Conservation (phyloP, 2,797 vertebrate genomes). For the Macrochelys suwanniensis region DNA sequence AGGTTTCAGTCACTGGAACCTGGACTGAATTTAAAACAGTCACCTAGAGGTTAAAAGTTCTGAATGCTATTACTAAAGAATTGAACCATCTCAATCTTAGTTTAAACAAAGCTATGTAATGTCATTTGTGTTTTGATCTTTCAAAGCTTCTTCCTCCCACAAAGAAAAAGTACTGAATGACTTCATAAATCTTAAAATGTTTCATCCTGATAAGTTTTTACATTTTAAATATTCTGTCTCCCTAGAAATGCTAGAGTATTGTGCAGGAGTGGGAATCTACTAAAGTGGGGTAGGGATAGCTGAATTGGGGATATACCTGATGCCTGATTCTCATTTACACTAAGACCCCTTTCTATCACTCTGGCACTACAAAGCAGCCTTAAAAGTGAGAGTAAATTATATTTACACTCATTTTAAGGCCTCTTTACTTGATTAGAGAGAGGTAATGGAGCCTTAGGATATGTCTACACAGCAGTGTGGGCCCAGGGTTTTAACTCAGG, state of each 20-base stretch:
- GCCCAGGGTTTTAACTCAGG: not conserved
- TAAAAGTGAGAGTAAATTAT: not conserved
- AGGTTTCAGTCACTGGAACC: conserved; percentile 57
- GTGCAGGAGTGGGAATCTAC: conserved; percentile 8
- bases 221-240: not conserved
- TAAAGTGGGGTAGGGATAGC: not conserved
- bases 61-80: not conserved
- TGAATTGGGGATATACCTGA: not conserved
- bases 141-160: not conserved
- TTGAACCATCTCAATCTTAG: not conserved
- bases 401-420: not conserved
- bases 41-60: conserved; percentile 1
- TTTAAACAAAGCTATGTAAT: not conserved
- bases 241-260: not conserved
- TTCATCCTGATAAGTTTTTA: not conserved
- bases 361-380: not conserved
- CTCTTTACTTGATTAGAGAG: not conserved
- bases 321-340: not conserved
- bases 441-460: not conserved
- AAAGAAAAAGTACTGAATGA: not conserved
- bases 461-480: not conserved
- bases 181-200: not conserved
- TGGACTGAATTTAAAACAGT: conserved; percentile 45
- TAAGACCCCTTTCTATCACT: not conserved
- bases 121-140: not conserved